phyloP scores from a whole-genome alignment of 2,888 invertebrate genomes.

The Zaprionus obscuricornis region DNA sequence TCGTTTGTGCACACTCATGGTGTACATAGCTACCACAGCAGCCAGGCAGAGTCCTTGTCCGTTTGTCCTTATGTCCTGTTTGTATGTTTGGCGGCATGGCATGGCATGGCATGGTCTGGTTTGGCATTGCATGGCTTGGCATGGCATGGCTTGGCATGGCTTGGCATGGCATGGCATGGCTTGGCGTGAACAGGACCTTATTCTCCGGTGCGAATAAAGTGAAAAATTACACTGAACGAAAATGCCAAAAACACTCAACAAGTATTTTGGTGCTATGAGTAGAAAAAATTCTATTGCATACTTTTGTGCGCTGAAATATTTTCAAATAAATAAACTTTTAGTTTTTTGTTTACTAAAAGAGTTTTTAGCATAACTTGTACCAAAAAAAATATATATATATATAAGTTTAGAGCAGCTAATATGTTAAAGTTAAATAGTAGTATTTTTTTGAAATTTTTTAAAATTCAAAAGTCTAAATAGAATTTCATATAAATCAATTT shows the following conservation, averaged over 20 bases:
- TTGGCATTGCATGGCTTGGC: conserved; percentile 3
- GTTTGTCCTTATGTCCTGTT: conserved; percentile 49
- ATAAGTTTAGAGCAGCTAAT: no score
- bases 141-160: conserved; percentile 5
- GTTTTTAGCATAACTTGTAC: no score
- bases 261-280: conserved; percentile 10
- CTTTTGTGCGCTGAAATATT: conserved; percentile 18
- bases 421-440: no score
- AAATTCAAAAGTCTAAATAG: no score
- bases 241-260: conserved; percentile 27
- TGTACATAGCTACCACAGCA: conserved; percentile 67
- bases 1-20: conserved; percentile 63
- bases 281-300: conserved; percentile 27
- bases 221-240: conserved; percentile 63
- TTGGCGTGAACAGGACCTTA: conserved; percentile 72
- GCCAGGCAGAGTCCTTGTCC: conserved; percentile 39
- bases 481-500: no score
- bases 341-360: no score
- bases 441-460: no score
- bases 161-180: conserved; percentile 54
- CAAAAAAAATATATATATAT: no score
- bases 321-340: no score
- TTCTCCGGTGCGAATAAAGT: conserved; percentile 55
- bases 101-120: background rate
- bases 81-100: conserved; percentile 69